Evolutionary conservation across 2,113 vertebrate species (phyloP).

Genomic region (zebrafish (Danio rerio)): GRCz12tu NC_133193.1:23410501-23411000

Average conservation of each 20-base stretch:
- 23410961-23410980: slow-evolving; percentile 35
- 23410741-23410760: slow-evolving; percentile 27
- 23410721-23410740: slow-evolving; percentile 52
- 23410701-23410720: slow-evolving; percentile 34
- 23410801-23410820: slow-evolving; percentile 22
- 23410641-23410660: slow-evolving; percentile 43
- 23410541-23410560: slow-evolving; percentile 40
- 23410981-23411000: slow-evolving; percentile 7
- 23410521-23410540: slow-evolving; percentile 50
- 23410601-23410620: slow-evolving; percentile 39
- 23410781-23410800: slow-evolving; percentile 31
- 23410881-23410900: slow-evolving; percentile 25
- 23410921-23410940: slow-evolving; percentile 27
- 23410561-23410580: slow-evolving; percentile 31
- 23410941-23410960: slow-evolving; percentile 30
- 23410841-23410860: slow-evolving; percentile 22
- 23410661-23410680: slow-evolving; percentile 25
- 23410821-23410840: slow-evolving; percentile 17
- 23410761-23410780: slow-evolving; percentile 11
- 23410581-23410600: slow-evolving; percentile 35
- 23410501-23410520: slow-evolving; percentile 24
- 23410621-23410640: slow-evolving; percentile 37
- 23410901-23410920: slow-evolving; percentile 32
- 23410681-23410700: slow-evolving; percentile 7
- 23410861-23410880: slow-evolving; percentile 4